Evolutionary conservation across 2,797 vertebrate species (phyloP), one percentile per base, ranked within the genome.

Genomic region (Tolypeutes matacus): DNA sequence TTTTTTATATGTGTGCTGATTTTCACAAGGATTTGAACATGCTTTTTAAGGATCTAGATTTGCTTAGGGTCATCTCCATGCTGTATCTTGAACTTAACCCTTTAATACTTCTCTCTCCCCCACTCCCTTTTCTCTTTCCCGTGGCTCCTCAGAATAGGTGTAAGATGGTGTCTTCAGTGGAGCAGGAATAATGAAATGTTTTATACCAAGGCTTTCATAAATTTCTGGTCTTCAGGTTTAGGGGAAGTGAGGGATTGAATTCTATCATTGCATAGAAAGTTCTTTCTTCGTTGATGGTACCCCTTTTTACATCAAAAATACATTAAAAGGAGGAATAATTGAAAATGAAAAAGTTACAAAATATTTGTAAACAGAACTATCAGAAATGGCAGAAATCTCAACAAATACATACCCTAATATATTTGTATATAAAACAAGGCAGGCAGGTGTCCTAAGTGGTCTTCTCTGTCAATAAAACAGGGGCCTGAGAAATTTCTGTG

Each of bases 281-380:
- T 90, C 27, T 93, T 86, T 87, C 69, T 93, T 80, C 31, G 27
- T 60, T 83, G 80, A 67, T 42, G 53, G 58, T 23, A 89, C 18
- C 39, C 46, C 15, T 36, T 39, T 82, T 73, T 91, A n/a, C 2
- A 78, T 11, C 6, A 64, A 89, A 88, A 64, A 39, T 91, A 92
- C n/a, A 83, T 56, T 49, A 72, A 86, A 86, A 67, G 34, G n/a
- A 89, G 10, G 6, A 93, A 80, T 14, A 84, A 25, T 65, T 89
- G 51, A 83, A 86, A 90, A 86, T 69, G 34, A 60, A 62, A 65
- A 67, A 62, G 39, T 0, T 58, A 21, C 7, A 91, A 72, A 93
- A 88, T 78, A 64, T 10, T 73, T 94, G 17, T 77, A 90, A 94
- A 92, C 21, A 88, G 72, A 83, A 65, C 53, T 90, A 21, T 70